Conservation (phyloP, 1,140 invertebrate species). For the Trachymyrmex septentrionalis region DNA sequence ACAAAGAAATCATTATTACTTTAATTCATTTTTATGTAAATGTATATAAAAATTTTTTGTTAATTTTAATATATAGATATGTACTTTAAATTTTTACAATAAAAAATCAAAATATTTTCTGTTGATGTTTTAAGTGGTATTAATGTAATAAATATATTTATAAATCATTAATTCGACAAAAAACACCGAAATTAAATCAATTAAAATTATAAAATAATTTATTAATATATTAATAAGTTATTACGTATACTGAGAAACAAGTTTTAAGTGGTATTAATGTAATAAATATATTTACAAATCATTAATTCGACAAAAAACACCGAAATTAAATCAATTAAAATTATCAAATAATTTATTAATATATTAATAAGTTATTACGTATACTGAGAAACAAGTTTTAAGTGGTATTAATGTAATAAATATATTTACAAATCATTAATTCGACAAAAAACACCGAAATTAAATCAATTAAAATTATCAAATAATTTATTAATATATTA, state of each 20-base stretch:
- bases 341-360: not conserved
- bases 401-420: not conserved
- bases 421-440: not conserved
- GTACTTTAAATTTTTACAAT: not conserved
- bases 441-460: not conserved
- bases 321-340: not conserved
- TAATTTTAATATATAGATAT: not conserved
- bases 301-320: not conserved
- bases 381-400: not conserved
- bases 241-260: too few species aligned
- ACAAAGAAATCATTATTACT: not conserved
- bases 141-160: slow-evolving; percentile 4
- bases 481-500: not conserved
- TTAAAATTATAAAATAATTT: not conserved
- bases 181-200: not conserved
- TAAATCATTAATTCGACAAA: not conserved
- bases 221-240: not conserved
- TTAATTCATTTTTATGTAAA: slow-evolving; percentile 11
- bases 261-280: not conserved
- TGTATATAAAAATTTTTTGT: too few species aligned
- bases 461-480: not conserved
- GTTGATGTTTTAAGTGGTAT: not conserved
- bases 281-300: slow-evolving; percentile 1
- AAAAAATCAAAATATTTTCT: not conserved
- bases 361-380: not conserved